These are phyloP conservation scores for Liposcelis brunnea DNA, from an alignment of 2,888 invertebrate species.

Conservation along the genomic window DNA sequence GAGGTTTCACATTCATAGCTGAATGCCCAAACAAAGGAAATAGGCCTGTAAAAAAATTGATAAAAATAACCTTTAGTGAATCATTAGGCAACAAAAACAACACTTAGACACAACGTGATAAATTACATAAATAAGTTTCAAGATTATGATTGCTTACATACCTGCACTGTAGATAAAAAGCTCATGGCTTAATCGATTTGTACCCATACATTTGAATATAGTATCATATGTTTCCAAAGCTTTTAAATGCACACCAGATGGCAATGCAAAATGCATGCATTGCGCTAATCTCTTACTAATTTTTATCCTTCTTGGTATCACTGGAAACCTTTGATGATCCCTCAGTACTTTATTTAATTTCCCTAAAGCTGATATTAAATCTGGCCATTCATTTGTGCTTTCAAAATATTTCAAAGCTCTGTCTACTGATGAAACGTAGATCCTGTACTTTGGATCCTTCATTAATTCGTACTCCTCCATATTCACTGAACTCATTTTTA, in stretches of 20 bases:
- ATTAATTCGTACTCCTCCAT: constrained; percentile 65
- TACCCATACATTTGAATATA: constrained; percentile 76
- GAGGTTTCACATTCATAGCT: constrained; percentile 75
- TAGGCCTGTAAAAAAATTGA: constrained; percentile 36
- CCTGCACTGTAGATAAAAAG: constrained; percentile 67
- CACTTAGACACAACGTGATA: constrained; percentile 2
- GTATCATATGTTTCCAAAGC: constrained; percentile 82
- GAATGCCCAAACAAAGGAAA: constrained; percentile 80
- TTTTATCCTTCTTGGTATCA: constrained; percentile 71
- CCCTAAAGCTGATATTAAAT: constrained; percentile 74
- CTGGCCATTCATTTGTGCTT: constrained; percentile 90
- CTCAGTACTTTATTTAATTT: constrained; percentile 78
- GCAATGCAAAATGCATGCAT: constrained; percentile 83
- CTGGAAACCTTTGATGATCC: constrained; percentile 62
- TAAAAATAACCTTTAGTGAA: constrained; percentile 5
- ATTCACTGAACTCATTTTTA: constrained; percentile 34
- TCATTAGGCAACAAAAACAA: background rate
- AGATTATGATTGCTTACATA: constrained; percentile 20
- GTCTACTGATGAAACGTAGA: constrained; percentile 61
- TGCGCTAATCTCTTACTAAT: constrained; percentile 82
- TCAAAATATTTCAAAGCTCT: constrained; percentile 82
- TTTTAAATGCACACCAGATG: constrained; percentile 80
- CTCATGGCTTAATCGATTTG: constrained; percentile 59
- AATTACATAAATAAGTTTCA: background rate
- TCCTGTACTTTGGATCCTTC: constrained; percentile 65